Base-by-base conservation (phyloP, 1,140 invertebrate species). In the Apis mellifera region DNA sequence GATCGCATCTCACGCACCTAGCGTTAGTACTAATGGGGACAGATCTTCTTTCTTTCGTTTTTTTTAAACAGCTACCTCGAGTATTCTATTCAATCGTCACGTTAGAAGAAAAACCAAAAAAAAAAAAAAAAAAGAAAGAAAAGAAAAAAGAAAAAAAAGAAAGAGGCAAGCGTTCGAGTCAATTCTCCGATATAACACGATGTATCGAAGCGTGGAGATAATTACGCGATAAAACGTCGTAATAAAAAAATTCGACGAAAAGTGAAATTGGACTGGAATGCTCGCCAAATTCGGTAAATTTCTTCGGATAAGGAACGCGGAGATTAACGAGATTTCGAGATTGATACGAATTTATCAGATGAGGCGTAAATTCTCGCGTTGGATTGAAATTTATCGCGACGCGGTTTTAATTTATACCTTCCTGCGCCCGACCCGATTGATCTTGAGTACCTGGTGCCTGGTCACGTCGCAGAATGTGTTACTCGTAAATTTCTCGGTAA, bases 401-500 rank as follows among this genome's bases (percentile, higher is more conserved):
- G 9, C 17, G 9, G 9, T 21, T 13, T 65, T 57, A 54, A 82
- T 78, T 82, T 82, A 82, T 32, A 59, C 50, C 26, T 78, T 65
- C 50, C 75, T 66, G 75, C 57, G 23, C n/a, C 21, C 48, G 52
- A 9, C 17, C 57, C 65, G 65, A 78, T 71, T 57, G 74, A 69
- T 77, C 75, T 62, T n/a, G 74, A 69, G 50, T 19, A 23, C 17
- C 42, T 48, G 32, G 54, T 76, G 74, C 32, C 57, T 71, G 57
- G 65, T 82, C 57, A 82, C 57, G 66, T 15, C 9, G 65, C 23
- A 52, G 57, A n/a, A 78, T 82, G 32, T 48, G 50, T 82, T 69
- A 71, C 74, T 64, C 57, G 74, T 78, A 78, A 82, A 78, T 82
- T 64, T 64, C 52, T 7, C 80, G 8, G 12, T 57, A 4, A n/a